A percentile compares a stretch with the other conserved stretches of the same genome.
Conservation (phyloP, 2,888 invertebrate species). For the Carpatolechia fugitivella region DNA sequence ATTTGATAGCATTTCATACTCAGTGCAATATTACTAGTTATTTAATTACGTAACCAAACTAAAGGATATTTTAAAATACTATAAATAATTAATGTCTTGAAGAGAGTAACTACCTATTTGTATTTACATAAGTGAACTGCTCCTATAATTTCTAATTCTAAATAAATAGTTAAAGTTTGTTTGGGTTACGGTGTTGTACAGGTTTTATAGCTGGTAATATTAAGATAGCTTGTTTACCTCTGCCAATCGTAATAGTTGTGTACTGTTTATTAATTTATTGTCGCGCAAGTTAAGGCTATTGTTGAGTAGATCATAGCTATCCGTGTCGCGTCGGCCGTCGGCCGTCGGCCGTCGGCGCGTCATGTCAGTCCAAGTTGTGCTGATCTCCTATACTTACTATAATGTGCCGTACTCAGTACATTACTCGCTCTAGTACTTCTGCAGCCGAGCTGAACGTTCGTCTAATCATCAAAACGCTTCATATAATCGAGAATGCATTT, state of each 20-base stretch:
- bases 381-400: not conserved
- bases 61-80: constrained; percentile 77
- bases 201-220: constrained; percentile 79
- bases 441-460: constrained; percentile 4
- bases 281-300: constrained; percentile 74
- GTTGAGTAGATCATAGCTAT: constrained; percentile 79
- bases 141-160: constrained; percentile 63
- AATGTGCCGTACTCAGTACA: not conserved
- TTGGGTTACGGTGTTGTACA: constrained; percentile 76
- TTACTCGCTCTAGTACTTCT: not conserved
- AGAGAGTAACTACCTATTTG: constrained; percentile 76
- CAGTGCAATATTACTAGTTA: constrained; percentile 81
- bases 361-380: not conserved
- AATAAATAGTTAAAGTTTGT: constrained; percentile 63
- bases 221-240: constrained; percentile 78
- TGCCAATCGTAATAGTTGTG: constrained; percentile 78
- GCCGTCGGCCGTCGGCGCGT: not conserved
- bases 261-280: constrained; percentile 77
- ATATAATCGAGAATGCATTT: constrained; percentile 70
- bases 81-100: constrained; percentile 73
- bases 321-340: constrained; percentile 44
- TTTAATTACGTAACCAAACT: constrained; percentile 81
- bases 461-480: constrained; percentile 41
- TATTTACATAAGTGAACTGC: constrained; percentile 72
- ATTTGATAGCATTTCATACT: constrained; percentile 80